Conservation (phyloP, 2,888 invertebrate species). For the Caenorhabditis parvicauda region DNA sequence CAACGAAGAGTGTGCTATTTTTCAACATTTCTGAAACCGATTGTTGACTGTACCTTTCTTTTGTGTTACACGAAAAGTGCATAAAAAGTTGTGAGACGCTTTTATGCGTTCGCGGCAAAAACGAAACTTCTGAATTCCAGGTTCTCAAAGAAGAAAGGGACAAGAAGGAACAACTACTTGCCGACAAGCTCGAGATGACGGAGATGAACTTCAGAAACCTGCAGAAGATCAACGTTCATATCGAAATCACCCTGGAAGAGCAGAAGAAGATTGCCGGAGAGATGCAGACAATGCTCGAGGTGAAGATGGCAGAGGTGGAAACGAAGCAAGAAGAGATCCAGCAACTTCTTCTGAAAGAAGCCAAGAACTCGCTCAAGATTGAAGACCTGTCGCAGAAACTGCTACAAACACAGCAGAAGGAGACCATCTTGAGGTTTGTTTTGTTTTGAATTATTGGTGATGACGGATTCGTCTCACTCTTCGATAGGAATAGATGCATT, state of each 20-base stretch:
- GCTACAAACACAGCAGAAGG: slow-evolving; percentile 9
- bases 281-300: slow-evolving; percentile 8
- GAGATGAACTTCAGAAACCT: slow-evolving; percentile 9
- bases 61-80: too few species aligned
- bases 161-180: not conserved
- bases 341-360: slow-evolving; percentile 8
- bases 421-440: slow-evolving; percentile 1
- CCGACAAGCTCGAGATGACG: slow-evolving; percentile 9
- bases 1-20: too few species aligned
- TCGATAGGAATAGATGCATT: too few species aligned
- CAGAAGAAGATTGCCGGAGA: slow-evolving; percentile 14
- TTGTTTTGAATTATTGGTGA: not conserved
- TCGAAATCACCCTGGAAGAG: slow-evolving; percentile 15
- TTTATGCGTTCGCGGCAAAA: too few species aligned
- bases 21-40: too few species aligned
- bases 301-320: slow-evolving; percentile 12
- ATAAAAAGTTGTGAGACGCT: too few species aligned
- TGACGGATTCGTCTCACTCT: not conserved
- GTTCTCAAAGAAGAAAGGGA: slow-evolving; percentile 13
- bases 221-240: slow-evolving; percentile 13
- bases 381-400: slow-evolving; percentile 1
- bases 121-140: too few species aligned
- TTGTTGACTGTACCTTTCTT: too few species aligned
- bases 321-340: slow-evolving; percentile 7
- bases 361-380: slow-evolving; percentile 7